A percentile compares a stretch with the other conserved stretches of the same genome.
Evolutionary conservation across 2,797 vertebrate genomes (phyloP).

Genomic region (Ammospiza maritima): DNA sequence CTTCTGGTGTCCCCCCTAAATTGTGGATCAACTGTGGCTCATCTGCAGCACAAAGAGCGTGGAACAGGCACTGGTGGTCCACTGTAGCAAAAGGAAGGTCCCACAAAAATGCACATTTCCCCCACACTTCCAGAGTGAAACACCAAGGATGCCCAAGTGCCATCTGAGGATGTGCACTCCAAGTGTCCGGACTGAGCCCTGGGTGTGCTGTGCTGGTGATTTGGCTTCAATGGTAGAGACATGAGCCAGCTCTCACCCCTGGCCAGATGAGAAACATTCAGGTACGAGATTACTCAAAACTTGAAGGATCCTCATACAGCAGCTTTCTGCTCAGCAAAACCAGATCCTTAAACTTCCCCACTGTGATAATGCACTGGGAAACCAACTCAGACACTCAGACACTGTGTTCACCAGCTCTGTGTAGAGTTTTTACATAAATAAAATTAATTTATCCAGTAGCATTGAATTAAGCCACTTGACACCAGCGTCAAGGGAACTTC

Average conservation of each 20-base stretch:
- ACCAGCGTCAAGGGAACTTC: not conserved
- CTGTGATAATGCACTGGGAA: rapidly evolving
- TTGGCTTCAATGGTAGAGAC: not conserved
- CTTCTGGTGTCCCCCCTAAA: not conserved
- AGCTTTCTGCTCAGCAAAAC: not conserved
- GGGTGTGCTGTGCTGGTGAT: not conserved
- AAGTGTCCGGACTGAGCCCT: not conserved
- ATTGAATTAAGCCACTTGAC: not conserved
- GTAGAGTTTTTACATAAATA: not conserved
- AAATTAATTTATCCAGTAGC: not conserved
- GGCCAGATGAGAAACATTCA: not conserved
- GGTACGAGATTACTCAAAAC: not conserved
- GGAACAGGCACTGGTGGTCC: not conserved
- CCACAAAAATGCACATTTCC: not conserved
- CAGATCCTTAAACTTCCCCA: not conserved
- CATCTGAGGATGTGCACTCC: not conserved
- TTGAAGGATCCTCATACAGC: not conserved
- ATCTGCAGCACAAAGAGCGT: not conserved
- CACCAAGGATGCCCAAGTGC: not conserved
- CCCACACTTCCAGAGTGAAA: not conserved
- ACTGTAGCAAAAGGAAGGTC: not conserved
- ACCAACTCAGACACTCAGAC: not conserved
- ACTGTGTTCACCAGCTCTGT: not conserved
- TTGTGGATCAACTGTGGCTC: not conserved
- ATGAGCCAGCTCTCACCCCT: not conserved